Evolutionary conservation across 2,888 invertebrate species (phyloP).

Genomic region (Ichneumoninae sp.): DNA sequence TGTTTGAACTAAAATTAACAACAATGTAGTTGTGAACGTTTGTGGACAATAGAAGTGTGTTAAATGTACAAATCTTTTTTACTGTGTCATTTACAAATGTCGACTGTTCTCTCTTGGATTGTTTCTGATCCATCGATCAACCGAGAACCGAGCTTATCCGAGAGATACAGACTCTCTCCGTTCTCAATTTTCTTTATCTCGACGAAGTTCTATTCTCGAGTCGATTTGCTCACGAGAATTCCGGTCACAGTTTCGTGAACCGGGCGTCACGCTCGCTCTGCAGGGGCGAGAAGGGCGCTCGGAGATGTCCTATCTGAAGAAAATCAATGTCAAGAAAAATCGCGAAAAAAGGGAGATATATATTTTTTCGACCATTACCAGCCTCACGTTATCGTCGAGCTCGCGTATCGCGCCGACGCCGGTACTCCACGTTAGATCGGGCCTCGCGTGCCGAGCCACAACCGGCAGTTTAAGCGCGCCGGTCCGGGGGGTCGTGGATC

Average conservation of each 20-base stretch:
- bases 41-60: no score
- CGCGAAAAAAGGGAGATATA: constrained; percentile 5
- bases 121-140: constrained; percentile 3
- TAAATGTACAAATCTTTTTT: no score
- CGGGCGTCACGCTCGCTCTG: constrained; percentile 62
- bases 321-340: background rate
- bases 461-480: constrained; percentile 51
- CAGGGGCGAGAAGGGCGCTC: constrained; percentile 48
- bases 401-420: background rate
- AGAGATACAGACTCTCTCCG: background rate
- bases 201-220: constrained; percentile 49
- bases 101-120: background rate
- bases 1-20: no score
- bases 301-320: background rate
- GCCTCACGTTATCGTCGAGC: background rate
- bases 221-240: constrained; percentile 60
- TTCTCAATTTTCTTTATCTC: constrained; percentile 52
- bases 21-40: no score
- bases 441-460: constrained; percentile 23
- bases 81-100: background rate
- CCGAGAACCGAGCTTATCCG: constrained; percentile 1
- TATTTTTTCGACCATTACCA: background rate
- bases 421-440: background rate
- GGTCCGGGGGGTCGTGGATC: constrained; percentile 17
- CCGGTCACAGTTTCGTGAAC: constrained; percentile 61